Evolutionary conservation across 2,113 vertebrate genomes (phyloP).

Genomic region (Urocolius indicus): DNA sequence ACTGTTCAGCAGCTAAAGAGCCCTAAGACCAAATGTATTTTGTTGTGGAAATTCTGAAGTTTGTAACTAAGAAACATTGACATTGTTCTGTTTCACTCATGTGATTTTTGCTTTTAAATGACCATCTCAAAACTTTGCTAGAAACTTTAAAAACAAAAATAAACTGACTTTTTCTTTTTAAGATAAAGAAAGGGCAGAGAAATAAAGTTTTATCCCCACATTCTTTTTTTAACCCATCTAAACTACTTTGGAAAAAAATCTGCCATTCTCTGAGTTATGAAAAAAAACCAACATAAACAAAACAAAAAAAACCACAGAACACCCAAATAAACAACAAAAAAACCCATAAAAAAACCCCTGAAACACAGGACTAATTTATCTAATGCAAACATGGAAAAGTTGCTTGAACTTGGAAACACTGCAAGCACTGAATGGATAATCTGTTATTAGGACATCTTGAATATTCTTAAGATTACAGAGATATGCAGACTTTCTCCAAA

Average conservation of each 20-base stretch:
- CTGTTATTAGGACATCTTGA: not conserved
- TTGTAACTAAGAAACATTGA: not conserved
- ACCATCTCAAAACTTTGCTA: not conserved
- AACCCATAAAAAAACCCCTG: not conserved
- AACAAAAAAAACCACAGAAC: not conserved
- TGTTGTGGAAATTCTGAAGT: not conserved
- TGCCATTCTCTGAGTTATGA: not conserved
- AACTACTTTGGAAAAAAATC: not conserved
- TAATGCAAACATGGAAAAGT: not conserved
- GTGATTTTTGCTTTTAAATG: not conserved
- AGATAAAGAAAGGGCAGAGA: not conserved
- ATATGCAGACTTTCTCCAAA: not conserved
- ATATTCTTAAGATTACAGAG: not conserved
- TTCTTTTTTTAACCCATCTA: not conserved
- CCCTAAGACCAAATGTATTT: fast-evolving
- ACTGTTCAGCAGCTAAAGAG: not conserved
- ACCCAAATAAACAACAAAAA: not conserved
- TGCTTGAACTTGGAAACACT: not conserved
- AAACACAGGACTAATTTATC: not conserved
- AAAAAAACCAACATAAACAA: not conserved
- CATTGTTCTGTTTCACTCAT: not conserved
- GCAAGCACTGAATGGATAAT: not conserved
- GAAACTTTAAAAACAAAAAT: not conserved
- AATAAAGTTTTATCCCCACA: fast-evolving
- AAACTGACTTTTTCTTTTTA: fast-evolving